Evolutionary conservation across 2,113 vertebrate genomes (phyloP).

Genomic region (Pomatorhinus ruficollis): DNA sequence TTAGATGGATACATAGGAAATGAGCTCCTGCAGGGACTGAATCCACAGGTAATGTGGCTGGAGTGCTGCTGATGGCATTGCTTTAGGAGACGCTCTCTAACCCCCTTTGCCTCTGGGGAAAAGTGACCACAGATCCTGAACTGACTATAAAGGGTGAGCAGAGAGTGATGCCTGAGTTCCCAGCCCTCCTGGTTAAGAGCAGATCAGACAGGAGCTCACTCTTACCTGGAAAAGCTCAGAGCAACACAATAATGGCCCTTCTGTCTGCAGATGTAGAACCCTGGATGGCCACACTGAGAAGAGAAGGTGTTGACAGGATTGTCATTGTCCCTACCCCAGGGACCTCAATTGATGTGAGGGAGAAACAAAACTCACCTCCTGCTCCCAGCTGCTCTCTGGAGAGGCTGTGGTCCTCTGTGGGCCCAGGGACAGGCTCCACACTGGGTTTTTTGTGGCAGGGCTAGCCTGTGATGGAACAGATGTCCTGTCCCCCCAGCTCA

Average conservation of each 20-base stretch:
- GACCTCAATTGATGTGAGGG: background rate
- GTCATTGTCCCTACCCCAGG: background rate
- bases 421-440: background rate
- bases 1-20: background rate
- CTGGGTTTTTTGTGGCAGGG: background rate
- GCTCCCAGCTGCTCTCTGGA: background rate
- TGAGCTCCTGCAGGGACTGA: background rate
- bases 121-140: background rate
- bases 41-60: background rate
- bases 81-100: background rate
- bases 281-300: background rate
- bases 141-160: background rate
- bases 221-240: background rate
- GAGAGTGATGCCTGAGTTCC: background rate
- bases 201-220: background rate
- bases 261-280: background rate
- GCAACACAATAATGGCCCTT: background rate
- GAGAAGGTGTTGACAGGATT: background rate
- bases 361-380: background rate
- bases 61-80: background rate
- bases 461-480: background rate
- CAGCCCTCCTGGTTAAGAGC: background rate
- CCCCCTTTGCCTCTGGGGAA: background rate
- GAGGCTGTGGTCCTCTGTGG: background rate
- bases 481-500: fast-evolving